Conservation (phyloP, 2,888 invertebrate genomes). For the Ormia ochracea region DNA sequence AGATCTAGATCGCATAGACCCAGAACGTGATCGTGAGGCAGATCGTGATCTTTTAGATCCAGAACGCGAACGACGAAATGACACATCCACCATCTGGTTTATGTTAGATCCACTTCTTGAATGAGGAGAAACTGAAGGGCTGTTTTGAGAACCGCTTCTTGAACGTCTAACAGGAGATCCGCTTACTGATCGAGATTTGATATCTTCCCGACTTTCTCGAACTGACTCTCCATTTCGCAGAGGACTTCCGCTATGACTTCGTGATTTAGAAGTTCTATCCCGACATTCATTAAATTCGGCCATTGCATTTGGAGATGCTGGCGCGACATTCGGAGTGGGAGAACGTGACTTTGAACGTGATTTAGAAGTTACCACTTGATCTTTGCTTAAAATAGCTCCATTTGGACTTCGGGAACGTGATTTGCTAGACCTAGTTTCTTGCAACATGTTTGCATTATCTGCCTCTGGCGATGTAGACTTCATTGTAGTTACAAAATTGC, state of each 20-base stretch:
- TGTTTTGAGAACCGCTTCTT: slow-evolving; percentile 66
- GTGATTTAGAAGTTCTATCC: slow-evolving; percentile 61
- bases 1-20: slow-evolving; percentile 46
- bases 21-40: slow-evolving; percentile 13
- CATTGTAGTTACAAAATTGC: slow-evolving; percentile 26
- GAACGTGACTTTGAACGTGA: slow-evolving; percentile 63
- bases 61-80: slow-evolving; percentile 66
- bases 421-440: slow-evolving; percentile 37
- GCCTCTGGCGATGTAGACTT: slow-evolving; percentile 14
- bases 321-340: slow-evolving; percentile 28
- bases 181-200: slow-evolving; percentile 63
- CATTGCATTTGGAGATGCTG: slow-evolving; percentile 7
- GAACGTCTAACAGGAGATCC: slow-evolving; percentile 58
- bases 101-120: slow-evolving; percentile 67
- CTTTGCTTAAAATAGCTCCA: slow-evolving; percentile 40
- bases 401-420: slow-evolving; percentile 56
- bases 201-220: slow-evolving; percentile 66
- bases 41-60: slow-evolving; percentile 65
- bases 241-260: no score
- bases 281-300: slow-evolving; percentile 19
- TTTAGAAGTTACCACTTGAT: slow-evolving; percentile 32
- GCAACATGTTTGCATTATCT: slow-evolving; percentile 13
- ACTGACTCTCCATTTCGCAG: no score
- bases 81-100: slow-evolving; percentile 54
- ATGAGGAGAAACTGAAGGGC: slow-evolving; percentile 65